A percentile compares a stretch with the other conserved stretches of the same genome.
These are phyloP conservation scores for Parnassius mnemosyne DNA, from an alignment of 2,888 invertebrate genomes.

Conservation along the genomic window DNA sequence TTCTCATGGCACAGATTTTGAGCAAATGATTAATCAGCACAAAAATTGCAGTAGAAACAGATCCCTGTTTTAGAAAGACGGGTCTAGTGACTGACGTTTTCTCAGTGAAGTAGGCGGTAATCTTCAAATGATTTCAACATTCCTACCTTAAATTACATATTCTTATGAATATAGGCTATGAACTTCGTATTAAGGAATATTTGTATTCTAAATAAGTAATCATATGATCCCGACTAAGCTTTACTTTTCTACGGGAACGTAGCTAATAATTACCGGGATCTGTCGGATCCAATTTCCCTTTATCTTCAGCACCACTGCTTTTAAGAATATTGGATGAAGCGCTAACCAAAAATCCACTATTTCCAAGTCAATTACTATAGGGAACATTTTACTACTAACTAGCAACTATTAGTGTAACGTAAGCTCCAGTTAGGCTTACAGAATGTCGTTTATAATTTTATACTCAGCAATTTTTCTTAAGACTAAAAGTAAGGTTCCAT, in stretches of 20 bases:
- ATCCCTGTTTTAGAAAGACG: slow-evolving; percentile 4
- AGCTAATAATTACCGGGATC: slow-evolving; percentile 53
- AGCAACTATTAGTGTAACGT: slow-evolving; percentile 73
- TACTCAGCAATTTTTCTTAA: slow-evolving; percentile 73
- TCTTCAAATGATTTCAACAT: slow-evolving; percentile 16
- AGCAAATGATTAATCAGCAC: slow-evolving; percentile 5
- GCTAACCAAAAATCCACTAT: slow-evolving; percentile 79
- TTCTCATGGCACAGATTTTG: slow-evolving; percentile 28
- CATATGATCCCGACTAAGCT: slow-evolving; percentile 66
- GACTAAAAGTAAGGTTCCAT: slow-evolving; percentile 63
- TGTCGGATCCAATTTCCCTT: slow-evolving; percentile 43
- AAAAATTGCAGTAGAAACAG: not conserved
- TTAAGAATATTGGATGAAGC: slow-evolving; percentile 39
- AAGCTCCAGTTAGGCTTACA: slow-evolving; percentile 75
- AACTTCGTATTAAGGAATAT: slow-evolving; percentile 65
- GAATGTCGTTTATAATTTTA: slow-evolving; percentile 75
- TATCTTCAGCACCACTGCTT: slow-evolving; percentile 51
- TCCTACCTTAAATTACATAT: slow-evolving; percentile 56
- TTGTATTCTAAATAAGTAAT: slow-evolving; percentile 61
- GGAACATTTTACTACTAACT: slow-evolving; percentile 86
- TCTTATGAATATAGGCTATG: slow-evolving; percentile 78
- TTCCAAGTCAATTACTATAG: slow-evolving; percentile 92
- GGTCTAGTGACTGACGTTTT: slow-evolving; percentile 24
- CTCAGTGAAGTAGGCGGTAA: slow-evolving; percentile 48
- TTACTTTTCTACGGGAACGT: slow-evolving; percentile 71